A percentile compares a stretch with the other conserved stretches of the same genome.
Evolutionary conservation across 2,113 vertebrate genomes (phyloP).

Genomic region (Anthoscopus minutus): DNA sequence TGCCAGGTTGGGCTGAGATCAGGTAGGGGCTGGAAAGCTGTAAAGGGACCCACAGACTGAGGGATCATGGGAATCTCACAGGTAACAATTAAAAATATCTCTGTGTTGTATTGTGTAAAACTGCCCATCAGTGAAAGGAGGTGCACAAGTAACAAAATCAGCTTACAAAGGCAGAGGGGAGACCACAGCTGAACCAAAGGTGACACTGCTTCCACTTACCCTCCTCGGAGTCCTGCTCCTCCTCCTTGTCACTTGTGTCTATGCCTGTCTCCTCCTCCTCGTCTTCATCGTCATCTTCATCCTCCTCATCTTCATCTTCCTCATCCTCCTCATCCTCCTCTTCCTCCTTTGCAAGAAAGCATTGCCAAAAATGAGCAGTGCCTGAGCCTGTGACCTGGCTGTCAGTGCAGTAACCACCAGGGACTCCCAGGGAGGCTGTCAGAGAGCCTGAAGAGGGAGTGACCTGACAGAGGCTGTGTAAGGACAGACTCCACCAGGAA

Average conservation of each 20-base stretch:
- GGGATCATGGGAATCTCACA: background rate
- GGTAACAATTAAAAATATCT: background rate
- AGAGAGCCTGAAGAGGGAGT: background rate
- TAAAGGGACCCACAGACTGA: background rate
- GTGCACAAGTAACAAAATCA: background rate
- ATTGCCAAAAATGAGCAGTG: constrained; percentile 4
- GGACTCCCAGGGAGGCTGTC: background rate
- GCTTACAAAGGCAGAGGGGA: background rate
- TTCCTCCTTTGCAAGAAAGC: constrained; percentile 55
- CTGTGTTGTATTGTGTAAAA: background rate
- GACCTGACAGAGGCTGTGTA: background rate
- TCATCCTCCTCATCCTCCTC: constrained; percentile 48
- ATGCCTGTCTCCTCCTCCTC: constrained; percentile 64
- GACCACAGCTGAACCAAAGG: background rate
- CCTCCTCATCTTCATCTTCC: constrained; percentile 24
- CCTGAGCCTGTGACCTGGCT: background rate
- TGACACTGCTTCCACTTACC: constrained; percentile 59
- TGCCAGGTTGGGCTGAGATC: background rate
- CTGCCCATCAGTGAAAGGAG: background rate
- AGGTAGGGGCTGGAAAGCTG: background rate
- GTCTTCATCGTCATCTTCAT: constrained; percentile 31
- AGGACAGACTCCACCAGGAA: background rate
- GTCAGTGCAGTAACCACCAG: background rate
- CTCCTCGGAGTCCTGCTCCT: constrained; percentile 85
- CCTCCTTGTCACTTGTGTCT: constrained; percentile 79